Evolutionary conservation across 2,888 invertebrate genomes (phyloP).

Genomic region (Vannuccia rotundouncinata): DNA sequence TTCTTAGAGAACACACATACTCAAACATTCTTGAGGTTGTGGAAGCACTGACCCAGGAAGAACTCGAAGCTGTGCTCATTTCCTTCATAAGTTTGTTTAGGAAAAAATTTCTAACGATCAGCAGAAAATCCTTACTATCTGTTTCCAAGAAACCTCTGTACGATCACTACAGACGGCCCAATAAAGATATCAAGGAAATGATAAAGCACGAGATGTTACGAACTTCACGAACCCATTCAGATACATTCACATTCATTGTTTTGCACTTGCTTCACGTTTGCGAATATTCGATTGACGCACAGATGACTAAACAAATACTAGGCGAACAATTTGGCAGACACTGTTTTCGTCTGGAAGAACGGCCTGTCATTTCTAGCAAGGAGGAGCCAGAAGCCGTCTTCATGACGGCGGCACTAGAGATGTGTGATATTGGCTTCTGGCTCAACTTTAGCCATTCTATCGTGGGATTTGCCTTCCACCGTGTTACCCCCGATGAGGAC

Average conservation of each 20-base stretch:
- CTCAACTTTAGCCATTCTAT: not conserved
- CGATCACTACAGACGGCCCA: not conserved
- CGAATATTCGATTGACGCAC: not conserved
- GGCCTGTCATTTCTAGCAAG: not conserved
- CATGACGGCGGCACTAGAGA: not conserved
- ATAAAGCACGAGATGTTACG: not conserved
- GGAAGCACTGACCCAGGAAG: not conserved
- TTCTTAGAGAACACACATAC: not conserved
- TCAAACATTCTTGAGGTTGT: not conserved
- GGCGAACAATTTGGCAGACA: not conserved
- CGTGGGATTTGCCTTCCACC: not conserved
- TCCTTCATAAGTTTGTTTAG: not conserved
- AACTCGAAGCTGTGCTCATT: not conserved
- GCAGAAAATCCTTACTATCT: not conserved
- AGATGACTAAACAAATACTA: not conserved
- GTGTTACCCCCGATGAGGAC: no score
- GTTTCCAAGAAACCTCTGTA: not conserved
- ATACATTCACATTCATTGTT: not conserved
- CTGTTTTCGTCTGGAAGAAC: not conserved
- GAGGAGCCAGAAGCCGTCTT: not conserved
- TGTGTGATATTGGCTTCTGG: not conserved
- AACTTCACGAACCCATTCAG: not conserved
- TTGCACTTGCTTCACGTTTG: not conserved
- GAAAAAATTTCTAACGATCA: not conserved
- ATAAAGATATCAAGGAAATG: not conserved